Evolutionary conservation across 2,888 invertebrate genomes (phyloP), one percentile per base, ranked within the genome.

Genomic region (Griposia aprilina): DNA sequence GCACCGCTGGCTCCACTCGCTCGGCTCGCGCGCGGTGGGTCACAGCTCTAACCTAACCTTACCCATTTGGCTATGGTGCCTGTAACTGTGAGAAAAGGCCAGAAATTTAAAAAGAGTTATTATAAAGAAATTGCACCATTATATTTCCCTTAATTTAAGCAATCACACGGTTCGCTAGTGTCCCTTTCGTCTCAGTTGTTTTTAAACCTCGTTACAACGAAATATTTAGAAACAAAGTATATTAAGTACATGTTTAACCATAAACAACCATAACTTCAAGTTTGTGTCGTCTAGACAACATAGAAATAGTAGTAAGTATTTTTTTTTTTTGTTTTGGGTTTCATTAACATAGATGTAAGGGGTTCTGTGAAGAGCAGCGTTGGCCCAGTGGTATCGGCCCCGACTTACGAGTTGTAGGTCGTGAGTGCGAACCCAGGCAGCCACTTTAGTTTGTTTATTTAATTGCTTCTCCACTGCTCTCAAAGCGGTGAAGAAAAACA

Each of bases 241-340:
- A 11, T 62, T 2, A 59, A 2, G 2, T 36, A 36, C 50, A 26
- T 26, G 5, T 20, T 23, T 36, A 23, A n/a, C 1, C 36, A n/a
- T 13, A n/a, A 41, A 41, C 41, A 41, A 4, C 2, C 41, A 36
- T 36, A 8, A 6, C 3, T 26, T 17, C 0, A 23, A 52, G 23
- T 30, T 52, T 6, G 52, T 30, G 52, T 23, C 23, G 8, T 23
- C 48, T 50, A 50, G 5, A 5, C 20, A 26, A 15, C 30, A 6
- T 68, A 30, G 26, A 26, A 26, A 74, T 2, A 41, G 6, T 20
- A 68, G 68, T 68, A 73, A 74, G 68, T 68, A 20, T 6, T 1
- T 1, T 4, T 6, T 41, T 26, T 41, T 41, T 20, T 23, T 23
- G 20, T 5, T 20, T 23, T 23, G 26, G 73, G 67, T 41, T 0